A percentile compares a stretch with the other conserved stretches of the same genome.
Conservation (phyloP, 2,797 vertebrate species). For the Poecilia gillii region DNA sequence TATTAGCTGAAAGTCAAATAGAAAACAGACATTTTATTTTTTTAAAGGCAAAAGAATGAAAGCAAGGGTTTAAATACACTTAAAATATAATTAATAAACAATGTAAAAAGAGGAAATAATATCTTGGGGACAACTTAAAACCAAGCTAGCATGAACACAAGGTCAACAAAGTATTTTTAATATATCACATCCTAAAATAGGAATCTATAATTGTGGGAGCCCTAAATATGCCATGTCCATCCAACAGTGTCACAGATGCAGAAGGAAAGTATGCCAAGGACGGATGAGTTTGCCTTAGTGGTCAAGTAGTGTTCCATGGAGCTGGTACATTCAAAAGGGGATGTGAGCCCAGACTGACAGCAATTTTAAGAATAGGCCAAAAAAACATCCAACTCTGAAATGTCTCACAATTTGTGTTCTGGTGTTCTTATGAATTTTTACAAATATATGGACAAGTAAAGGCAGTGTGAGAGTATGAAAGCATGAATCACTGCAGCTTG, state of each 20-base stretch:
- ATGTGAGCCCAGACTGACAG: neutral
- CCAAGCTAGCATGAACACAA: neutral
- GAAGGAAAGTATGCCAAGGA: conserved; percentile 66
- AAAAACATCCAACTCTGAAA: neutral
- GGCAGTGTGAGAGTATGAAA: conserved; percentile 1
- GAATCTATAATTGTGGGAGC: neutral
- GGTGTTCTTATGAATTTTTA: neutral
- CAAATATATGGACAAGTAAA: neutral
- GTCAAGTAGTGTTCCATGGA: conserved; percentile 22
- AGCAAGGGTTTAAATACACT: neutral
- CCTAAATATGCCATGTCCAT: conserved; percentile 18
- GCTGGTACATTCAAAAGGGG: conserved; percentile 22
- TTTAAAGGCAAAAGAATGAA: neutral
- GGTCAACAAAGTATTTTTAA: neutral
- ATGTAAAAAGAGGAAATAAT: neutral
- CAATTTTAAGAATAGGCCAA: neutral
- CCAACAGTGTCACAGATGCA: conserved; percentile 35
- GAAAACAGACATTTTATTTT: neutral
- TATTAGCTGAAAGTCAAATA: neutral
- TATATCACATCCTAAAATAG: neutral
- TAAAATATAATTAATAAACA: neutral
- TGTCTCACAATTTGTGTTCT: neutral
- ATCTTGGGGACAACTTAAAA: neutral
- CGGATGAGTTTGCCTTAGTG: conserved; percentile 50
- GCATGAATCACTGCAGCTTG: conserved; percentile 30